Evolutionary conservation across 2,797 vertebrate genomes (phyloP), one percentile per base, ranked within the genome.

Genomic region (Microhierax caerulescens): DNA sequence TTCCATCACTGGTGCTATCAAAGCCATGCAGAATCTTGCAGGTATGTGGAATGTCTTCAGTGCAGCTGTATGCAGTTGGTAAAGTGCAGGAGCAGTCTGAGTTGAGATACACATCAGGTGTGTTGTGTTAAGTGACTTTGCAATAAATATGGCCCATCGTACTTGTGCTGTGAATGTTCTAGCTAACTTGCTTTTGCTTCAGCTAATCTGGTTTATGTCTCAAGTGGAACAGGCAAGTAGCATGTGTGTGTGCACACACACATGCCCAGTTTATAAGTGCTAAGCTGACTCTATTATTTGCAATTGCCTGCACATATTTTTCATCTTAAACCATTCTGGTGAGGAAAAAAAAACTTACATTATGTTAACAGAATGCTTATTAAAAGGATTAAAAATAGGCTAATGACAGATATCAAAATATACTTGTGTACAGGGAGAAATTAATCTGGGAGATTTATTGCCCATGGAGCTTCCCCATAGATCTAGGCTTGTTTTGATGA

Each of bases 361-460:
- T 75, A 75, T 73, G 11, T 88, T 87, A 76, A 59, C 45, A 69
- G 53, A 92, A 78, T 15, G 37, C 9, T 72, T 90, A 65, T 39
- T 61, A 85, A 69, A 78, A 88, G 22, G 47, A 86, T 84, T 94
- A 81, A 93, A 90, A 82, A 79, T 67, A 85, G 27, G 47, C 34
- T 93, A 90, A 90, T 82, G 69, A 41, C 50, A 89, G 61, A 51
- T 82, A 67, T 28, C 3, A 79, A 85, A 93, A 56, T 39, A 20
- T 82, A 82, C 72, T 73, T 86, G 20, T 79, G 54, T 68, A 76
- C 47, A 81, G 50, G 50, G 77, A 69, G 54, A 92, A 43, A 54
- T 93, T 79, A 90, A 69, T 90, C 93, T 63, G 20, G 53, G 76
- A 86, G 59, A 75, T 94, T 91, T 94, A 85, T 94, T 93, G 89